Evolutionary conservation across 2,888 invertebrate species (phyloP), one percentile per base, ranked within the genome.

Genomic region (Phymatocera aterrima): DNA sequence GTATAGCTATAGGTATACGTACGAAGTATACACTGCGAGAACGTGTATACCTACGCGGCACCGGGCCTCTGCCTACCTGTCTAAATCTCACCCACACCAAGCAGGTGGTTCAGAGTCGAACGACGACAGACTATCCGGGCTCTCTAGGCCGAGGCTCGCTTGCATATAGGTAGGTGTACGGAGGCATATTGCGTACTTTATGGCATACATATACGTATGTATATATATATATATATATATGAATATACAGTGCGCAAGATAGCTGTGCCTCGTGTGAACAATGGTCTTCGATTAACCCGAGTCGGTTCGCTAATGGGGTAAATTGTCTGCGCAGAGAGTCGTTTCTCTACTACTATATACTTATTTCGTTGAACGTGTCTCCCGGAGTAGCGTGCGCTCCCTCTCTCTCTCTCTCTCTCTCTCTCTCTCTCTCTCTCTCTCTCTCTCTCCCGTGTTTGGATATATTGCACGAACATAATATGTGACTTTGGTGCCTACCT

Each of bases 251-350:
- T 79, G 37, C 61, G 61, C 61, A 37, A 37, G 61, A 64, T 37
- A 64, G 61, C 61, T 24, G 8, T 72, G n/a, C 48, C 31, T 51
- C 51, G 34, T 72, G 72, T 72, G 87, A 89, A 89, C 89, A 89
- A 89, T 88, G 86, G 84, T 86, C 72, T 87, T 89, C 88, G 88
- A 89, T 89, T 89, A 89, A 72, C 72, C 72, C 72, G 18, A 83
- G 84, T 86, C 85, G 85, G 86, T 85, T 82, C 84, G 86, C 87
- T 88, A 89, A 89, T 88, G 87, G 87, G n/a, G 85, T 83, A 87
- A 88, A 88, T 88, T 87, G 88, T 87, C 85, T 84, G 85, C 85
- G n/a, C n/a, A n/a, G n/a, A 85, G 87, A 87, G 87, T 88, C 87
- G 86, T 87, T 88, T 86, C 51, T 34, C 48, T 68, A 6, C n/a